Conservation (phyloP, 2,113 vertebrate genomes). For the Todiramphus chloris region DNA sequence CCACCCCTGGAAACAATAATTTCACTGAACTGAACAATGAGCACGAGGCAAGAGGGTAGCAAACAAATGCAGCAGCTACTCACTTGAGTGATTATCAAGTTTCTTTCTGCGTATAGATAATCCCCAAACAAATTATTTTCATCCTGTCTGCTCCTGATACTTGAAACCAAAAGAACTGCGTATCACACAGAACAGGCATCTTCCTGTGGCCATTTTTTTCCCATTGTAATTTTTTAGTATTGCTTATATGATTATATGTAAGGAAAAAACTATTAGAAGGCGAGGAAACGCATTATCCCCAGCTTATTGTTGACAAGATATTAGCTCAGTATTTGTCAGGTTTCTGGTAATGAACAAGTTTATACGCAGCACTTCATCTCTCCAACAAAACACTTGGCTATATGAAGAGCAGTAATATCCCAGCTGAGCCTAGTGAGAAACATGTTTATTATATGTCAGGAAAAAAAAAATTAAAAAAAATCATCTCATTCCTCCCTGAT, state of each 20-base stretch:
- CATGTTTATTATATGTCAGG: constrained; percentile 14
- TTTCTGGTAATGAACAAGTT: constrained; percentile 37
- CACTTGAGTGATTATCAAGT: neutral
- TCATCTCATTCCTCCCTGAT: neutral
- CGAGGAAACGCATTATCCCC: constrained; percentile 22
- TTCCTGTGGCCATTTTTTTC: rapidly evolving
- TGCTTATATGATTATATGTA: neutral
- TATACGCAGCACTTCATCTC: neutral
- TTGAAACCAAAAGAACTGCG: rapidly evolving
- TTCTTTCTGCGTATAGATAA: neutral
- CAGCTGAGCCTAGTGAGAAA: constrained; percentile 20
- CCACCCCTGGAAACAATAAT: neutral
- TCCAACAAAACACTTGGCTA: neutral
- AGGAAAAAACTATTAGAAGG: constrained; percentile 19
- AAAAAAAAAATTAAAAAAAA: neutral
- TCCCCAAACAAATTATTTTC: constrained; percentile 22
- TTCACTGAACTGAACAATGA: neutral
- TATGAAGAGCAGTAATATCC: constrained; percentile 7
- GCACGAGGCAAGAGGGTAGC: neutral
- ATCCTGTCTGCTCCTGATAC: neutral
- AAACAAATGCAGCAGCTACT: neutral
- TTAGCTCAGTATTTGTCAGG: constrained; percentile 14
- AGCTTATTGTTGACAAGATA: constrained; percentile 17
- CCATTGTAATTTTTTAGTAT: neutral
- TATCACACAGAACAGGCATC: neutral